Base-by-base conservation (phyloP, 2,888 invertebrate genomes). In the Synergus itoensis region DNA sequence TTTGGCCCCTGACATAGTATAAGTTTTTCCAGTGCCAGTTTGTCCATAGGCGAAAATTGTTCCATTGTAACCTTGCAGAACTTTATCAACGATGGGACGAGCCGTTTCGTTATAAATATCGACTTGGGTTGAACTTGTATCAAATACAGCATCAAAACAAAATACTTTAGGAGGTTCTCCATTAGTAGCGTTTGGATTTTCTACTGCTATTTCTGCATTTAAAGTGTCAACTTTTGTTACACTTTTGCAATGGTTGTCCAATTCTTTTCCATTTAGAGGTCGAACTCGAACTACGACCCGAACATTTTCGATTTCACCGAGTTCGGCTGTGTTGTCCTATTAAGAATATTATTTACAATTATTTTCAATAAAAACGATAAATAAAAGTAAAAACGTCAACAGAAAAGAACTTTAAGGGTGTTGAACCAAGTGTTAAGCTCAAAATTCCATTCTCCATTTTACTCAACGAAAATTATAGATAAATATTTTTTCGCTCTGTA, bases 21-120 rank as follows among this genome's bases (percentile, higher is more conserved):
- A 99, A 0, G 99, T 99, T 93, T 99, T 99, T 12, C 99, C 99
- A 0, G 99, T 99, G 28, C 99, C 99, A 0, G 97, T 97, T 93
- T 97, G 97, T 0, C 97, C 97, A 89, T 98, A 98, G 0, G 97
- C 97, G 91, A 97, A 95, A 86, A 98, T 97, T 0, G 96, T 97
- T 83, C 99, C 99, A 93, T 99, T 99, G 93, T 99, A 99, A 0
- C 99, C 99, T 88, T 97, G 96, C 11, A 99, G 94, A 3, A 99
- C 99, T 92, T 98, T 98, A 84, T 99, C 98, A 5, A 99, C 98
- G 85, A 99, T 98, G 0, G 99, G 99, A 92, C 98, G 95, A 0
- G 99, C 99, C 0, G 99, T 98, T 89, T 98, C 96, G 86, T 99
- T 97, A 93, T 99, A 99, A 77, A 99, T 95, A 92, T 99, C 99